Conservation (phyloP, 1,140 invertebrate genomes). For the Mactra quadrangularis region DNA sequence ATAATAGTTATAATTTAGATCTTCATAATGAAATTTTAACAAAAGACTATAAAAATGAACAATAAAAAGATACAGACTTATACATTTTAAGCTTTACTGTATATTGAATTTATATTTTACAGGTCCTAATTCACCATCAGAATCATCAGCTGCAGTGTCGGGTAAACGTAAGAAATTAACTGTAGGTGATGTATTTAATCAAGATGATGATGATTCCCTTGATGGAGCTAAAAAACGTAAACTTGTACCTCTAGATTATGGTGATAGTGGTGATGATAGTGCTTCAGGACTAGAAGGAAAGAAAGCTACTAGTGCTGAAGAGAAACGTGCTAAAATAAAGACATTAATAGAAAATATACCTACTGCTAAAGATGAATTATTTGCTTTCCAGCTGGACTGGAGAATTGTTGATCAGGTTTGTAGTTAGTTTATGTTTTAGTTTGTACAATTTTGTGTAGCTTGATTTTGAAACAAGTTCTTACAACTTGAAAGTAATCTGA, state of each 20-base stretch:
- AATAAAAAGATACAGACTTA: too few relatives aligned
- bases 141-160: conserved; percentile 55
- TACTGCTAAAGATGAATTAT: conserved; percentile 97
- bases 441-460: conserved; percentile 35
- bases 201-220: conserved; percentile 91
- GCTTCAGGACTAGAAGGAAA: conserved; percentile 74
- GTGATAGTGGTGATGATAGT: conserved; percentile 81
- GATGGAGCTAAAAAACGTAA: conserved; percentile 89
- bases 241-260: conserved; percentile 89
- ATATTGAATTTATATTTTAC: too few relatives aligned
- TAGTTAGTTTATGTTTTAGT: too few relatives aligned
- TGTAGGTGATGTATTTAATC: conserved; percentile 95
- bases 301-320: conserved; percentile 87
- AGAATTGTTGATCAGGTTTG: conserved; percentile 90
- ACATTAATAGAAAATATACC: conserved; percentile 99
- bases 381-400: conserved; percentile 97
- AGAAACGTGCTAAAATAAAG: conserved; percentile 98
- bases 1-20: too few relatives aligned
- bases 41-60: too few relatives aligned
- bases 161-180: conserved; percentile 90
- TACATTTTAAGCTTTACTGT: too few relatives aligned
- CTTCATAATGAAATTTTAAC: too few relatives aligned
- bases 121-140: conserved; percentile 67
- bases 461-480: too few relatives aligned
- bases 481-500: too few relatives aligned